A percentile compares a stretch with the other conserved stretches of the same genome.
Evolutionary conservation across 2,113 vertebrate genomes (phyloP).

Genomic region (Semicossyphus pulcher): DNA sequence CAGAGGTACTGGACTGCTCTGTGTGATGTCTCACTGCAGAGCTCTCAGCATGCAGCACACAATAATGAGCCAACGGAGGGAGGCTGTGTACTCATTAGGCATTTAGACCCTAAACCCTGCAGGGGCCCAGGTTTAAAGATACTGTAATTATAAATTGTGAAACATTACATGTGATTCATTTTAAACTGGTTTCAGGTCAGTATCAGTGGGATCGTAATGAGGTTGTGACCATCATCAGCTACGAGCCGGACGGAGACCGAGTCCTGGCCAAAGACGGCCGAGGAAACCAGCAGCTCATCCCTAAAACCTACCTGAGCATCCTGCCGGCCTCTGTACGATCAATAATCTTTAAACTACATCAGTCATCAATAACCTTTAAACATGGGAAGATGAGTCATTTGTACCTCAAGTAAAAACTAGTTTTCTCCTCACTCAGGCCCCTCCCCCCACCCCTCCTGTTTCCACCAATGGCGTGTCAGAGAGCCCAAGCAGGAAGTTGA

Average conservation of each 20-base stretch:
- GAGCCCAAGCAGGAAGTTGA: constrained; percentile 62
- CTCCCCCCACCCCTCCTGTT: neutral
- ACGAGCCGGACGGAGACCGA: constrained; percentile 41
- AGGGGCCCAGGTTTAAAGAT: too few relatives aligned
- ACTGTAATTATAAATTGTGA: too few relatives aligned
- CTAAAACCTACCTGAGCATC: constrained; percentile 65
- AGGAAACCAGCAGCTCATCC: constrained; percentile 71
- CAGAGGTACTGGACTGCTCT: constrained; percentile 67
- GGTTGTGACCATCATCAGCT: constrained; percentile 50
- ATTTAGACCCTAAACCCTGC: too few relatives aligned
- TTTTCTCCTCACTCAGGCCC: constrained; percentile 15
- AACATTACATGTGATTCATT: too few relatives aligned
- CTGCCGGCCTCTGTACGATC: constrained; percentile 60
- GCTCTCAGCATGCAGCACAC: too few relatives aligned
- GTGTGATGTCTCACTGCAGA: neutral
- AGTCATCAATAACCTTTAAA: neutral
- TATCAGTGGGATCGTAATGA: constrained; percentile 65
- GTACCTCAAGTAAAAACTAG: neutral
- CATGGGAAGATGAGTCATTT: too few relatives aligned
- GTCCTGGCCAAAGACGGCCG: constrained; percentile 64
- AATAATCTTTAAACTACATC: neutral
- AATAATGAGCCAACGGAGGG: too few relatives aligned
- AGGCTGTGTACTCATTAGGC: too few relatives aligned
- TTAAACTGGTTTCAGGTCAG: too few relatives aligned
- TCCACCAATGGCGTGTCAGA: constrained; percentile 41